Percentiles rank a stretch among this genome's conserved stretches.
Evolutionary conservation across 2,888 invertebrate species (phyloP).

Genomic region (Nephrotoma guestfalica): DNA sequence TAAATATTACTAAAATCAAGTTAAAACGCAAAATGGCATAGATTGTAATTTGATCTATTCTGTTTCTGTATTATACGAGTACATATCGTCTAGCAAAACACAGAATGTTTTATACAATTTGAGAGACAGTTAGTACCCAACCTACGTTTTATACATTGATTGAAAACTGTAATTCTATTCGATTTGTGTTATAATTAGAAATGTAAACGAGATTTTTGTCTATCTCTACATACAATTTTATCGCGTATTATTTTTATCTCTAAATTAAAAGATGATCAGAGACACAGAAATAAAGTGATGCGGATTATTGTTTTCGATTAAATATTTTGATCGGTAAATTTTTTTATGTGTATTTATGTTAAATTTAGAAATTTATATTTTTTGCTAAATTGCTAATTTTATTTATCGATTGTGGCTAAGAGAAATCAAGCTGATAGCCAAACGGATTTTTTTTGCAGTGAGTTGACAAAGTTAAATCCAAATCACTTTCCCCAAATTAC

Average conservation of each 20-base stretch:
- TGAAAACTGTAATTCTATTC: not conserved
- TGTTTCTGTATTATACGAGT: not conserved
- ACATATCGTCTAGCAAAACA: too few species aligned
- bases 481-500: not conserved
- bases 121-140: not conserved
- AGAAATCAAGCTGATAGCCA: not conserved
- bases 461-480: not conserved
- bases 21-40: not conserved
- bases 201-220: not conserved
- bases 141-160: not conserved
- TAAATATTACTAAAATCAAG: not conserved
- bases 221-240: not conserved
- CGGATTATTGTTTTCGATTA: not conserved
- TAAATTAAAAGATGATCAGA: not conserved
- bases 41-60: not conserved
- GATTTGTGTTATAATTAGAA: not conserved
- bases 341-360: not conserved
- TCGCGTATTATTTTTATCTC: not conserved
- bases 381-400: not conserved
- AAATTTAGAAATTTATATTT: not conserved
- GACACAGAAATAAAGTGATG: not conserved
- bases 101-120: not conserved
- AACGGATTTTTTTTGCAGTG: not conserved
- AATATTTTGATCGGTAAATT: not conserved
- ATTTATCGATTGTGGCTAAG: not conserved